Conservation (phyloP, 1,140 invertebrate genomes). For the Orussus abietinus region DNA sequence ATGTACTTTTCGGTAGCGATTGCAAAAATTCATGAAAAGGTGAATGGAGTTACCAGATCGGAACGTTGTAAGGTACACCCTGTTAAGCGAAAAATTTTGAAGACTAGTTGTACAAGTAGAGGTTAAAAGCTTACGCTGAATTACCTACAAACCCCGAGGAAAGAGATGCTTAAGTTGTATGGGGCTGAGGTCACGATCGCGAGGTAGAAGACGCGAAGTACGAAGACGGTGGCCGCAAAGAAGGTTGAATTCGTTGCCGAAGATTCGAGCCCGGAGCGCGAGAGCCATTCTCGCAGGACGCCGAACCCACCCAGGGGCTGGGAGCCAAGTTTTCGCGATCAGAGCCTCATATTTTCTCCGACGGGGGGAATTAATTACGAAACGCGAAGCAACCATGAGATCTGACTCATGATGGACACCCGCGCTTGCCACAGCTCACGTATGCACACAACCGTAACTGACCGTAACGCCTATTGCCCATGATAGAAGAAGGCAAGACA, state of each 20-base stretch:
- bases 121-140: background rate
- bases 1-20: constrained; percentile 3
- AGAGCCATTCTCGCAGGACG: constrained; percentile 22
- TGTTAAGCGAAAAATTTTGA: background rate
- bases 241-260: no score
- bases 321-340: constrained; percentile 14
- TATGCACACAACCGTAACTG: no score
- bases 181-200: background rate
- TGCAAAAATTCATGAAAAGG: background rate
- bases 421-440: no score
- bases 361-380: constrained; percentile 28
- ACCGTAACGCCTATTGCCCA: no score
- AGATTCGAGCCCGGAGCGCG: constrained; percentile 17
- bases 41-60: no score
- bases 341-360: constrained; percentile 22
- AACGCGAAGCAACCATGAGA: constrained; percentile 28
- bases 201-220: constrained; percentile 5
- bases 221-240: constrained; percentile 6
- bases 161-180: constrained; percentile 3
- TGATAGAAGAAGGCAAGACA: no score
- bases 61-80: no score
- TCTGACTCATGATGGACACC: constrained; percentile 34
- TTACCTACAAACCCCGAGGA: constrained; percentile 1
- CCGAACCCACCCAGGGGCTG: constrained; percentile 15
- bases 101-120: background rate